Conservation (phyloP, 2,797 vertebrate genomes). For the Heterohyrax brucei region DNA sequence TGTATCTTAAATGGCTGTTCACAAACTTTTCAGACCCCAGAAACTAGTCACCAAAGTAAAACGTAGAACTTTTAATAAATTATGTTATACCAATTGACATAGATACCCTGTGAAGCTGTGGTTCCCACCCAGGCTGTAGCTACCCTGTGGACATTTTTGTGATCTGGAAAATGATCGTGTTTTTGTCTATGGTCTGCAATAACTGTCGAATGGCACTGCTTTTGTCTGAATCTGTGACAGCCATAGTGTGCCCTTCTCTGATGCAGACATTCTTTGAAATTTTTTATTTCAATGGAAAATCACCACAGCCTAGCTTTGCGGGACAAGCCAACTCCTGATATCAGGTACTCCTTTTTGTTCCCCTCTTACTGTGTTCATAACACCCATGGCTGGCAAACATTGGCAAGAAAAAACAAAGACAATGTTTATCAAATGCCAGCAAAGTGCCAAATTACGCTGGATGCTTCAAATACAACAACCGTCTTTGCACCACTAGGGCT, state of each 20-base stretch:
- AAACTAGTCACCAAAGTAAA: no score
- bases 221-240: neutral
- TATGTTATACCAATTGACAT: no score
- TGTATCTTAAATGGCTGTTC: no score
- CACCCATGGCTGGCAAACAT: neutral
- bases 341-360: neutral
- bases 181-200: conserved; percentile 14
- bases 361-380: neutral
- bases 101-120: no score
- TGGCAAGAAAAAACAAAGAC: neutral
- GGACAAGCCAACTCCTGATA: neutral
- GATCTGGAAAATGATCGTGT: neutral
- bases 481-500: neutral
- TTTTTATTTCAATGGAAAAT: conserved; percentile 22
- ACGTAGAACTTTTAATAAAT: no score
- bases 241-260: neutral
- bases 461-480: neutral
- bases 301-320: neutral
- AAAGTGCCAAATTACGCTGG: neutral
- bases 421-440: neutral
- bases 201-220: neutral
- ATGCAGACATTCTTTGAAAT: neutral
- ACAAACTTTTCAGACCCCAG: no score
- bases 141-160: neutral
- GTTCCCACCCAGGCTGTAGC: no score